Conservation (phyloP, 2,888 invertebrate species). For the Epistrophe eligans region DNA sequence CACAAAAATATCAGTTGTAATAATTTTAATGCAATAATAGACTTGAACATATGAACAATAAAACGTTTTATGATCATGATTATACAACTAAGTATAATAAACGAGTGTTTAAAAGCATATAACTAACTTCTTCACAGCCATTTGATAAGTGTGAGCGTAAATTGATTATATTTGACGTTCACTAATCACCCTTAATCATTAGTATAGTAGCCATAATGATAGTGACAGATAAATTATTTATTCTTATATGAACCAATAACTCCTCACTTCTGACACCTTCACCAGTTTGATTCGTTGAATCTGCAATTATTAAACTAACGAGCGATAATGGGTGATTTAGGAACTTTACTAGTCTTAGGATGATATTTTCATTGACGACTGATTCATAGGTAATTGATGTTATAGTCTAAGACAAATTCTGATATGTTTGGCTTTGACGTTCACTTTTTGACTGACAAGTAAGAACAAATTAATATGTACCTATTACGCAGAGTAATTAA, state of each 20-base stretch:
- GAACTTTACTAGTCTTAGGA: neutral
- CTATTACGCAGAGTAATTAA: neutral
- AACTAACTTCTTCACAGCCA: slow-evolving; percentile 33
- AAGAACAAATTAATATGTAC: slow-evolving; percentile 15
- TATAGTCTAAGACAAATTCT: neutral
- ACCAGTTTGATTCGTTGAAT: neutral
- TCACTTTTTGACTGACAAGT: slow-evolving; percentile 39
- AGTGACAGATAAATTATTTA: neutral
- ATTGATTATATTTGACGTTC: slow-evolving; percentile 50
- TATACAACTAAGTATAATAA: slow-evolving; percentile 13
- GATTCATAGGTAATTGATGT: too few species aligned
- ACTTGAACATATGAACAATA: neutral
- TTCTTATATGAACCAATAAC: neutral
- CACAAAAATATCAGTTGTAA: neutral
- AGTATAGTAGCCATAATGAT: slow-evolving; percentile 26
- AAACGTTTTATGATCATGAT: neutral
- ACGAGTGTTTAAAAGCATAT: slow-evolving; percentile 39
- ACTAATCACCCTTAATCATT: slow-evolving; percentile 44
- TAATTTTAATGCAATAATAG: neutral
- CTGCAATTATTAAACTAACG: neutral
- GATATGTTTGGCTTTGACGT: slow-evolving; percentile 19
- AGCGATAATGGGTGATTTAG: neutral
- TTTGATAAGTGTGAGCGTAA: slow-evolving; percentile 55
- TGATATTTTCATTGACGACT: neutral
- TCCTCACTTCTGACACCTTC: neutral